Evolutionary conservation across 2,113 vertebrate genomes (phyloP), one percentile per base, ranked within the genome.

Genomic region (Cyanocitta stelleri): DNA sequence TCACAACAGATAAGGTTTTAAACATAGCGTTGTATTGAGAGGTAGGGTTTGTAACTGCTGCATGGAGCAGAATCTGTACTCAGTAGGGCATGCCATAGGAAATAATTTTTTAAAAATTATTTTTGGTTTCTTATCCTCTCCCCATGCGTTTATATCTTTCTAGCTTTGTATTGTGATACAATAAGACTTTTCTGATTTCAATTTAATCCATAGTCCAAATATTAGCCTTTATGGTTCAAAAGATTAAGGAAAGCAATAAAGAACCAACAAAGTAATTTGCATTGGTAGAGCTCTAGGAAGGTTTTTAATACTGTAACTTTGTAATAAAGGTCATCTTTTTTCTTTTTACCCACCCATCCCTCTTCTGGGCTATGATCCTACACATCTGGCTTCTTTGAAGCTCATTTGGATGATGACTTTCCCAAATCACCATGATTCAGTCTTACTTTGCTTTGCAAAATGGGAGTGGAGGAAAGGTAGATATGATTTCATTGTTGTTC

Each of bases 81-180:
- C 43, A 8, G 33, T n/a, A 64, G 13, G 32, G 15, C 22, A 55
- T 17, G 43, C 35, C 10, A 11, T 11, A 32, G 16, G n/a, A 87
- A 75, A 39, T 35, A 2, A 1, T 5, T 29, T 46, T 51, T n/a
- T 0, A 0, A 4, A 7, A 33, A 12, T 3, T 23, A 3, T 17
- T 62, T 85, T 51, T 17, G 4, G 32, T 90, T 89, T 64, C 46
- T 72, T 75, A 13, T 7, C 8, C 17, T 62, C 37, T 51, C 13
- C 43, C 2, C 0, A 37, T 11, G 14, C 6, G 0, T 76, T 68
- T 35, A 23, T 61, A 77, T 86, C 41, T 32, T 62, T 32, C 7
- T 63, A 23, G 26, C 48, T 82, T 85, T 54, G 7, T 41, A 6
- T 26, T 77, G 11, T 3, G 1, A 29, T 73, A 7, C 33, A 49